Evolutionary conservation across 2,888 invertebrate genomes (phyloP).

Genomic region (Eucera pruinosa): DNA sequence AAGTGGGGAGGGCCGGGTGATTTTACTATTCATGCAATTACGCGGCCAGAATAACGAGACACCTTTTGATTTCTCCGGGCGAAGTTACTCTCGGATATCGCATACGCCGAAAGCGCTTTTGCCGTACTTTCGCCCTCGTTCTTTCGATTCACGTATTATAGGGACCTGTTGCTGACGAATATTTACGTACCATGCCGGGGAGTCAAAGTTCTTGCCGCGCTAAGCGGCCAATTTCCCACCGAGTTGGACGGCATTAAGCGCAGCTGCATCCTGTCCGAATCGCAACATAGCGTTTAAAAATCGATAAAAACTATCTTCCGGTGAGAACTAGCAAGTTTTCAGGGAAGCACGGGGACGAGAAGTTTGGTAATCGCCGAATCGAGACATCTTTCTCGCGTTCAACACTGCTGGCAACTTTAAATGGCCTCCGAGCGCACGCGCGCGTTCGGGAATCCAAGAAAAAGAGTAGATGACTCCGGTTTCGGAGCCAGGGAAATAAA

Average conservation of each 20-base stretch:
- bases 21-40: background rate
- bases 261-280: background rate
- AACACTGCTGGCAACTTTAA: background rate
- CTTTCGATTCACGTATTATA: conserved; percentile 52
- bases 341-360: no score
- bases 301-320: no score
- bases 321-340: no score
- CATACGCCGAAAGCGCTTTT: conserved; percentile 11
- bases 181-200: conserved; percentile 39
- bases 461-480: background rate
- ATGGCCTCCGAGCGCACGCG: background rate
- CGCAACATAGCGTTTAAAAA: background rate
- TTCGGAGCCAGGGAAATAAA: conserved; percentile 3
- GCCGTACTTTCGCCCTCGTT: conserved; percentile 34
- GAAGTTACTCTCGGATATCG: conserved; percentile 1
- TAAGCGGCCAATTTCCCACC: background rate
- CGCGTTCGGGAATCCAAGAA: background rate
- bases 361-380: conserved; percentile 4
- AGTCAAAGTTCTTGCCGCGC: conserved; percentile 20
- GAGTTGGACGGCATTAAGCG: background rate
- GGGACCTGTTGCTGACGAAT: conserved; percentile 60
- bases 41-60: background rate
- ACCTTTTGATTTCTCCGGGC: background rate
- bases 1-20: background rate
- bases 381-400: conserved; percentile 1